phyloP scores from a whole-genome alignment of 2,113 vertebrate species.

The Lepus americanus region DNA sequence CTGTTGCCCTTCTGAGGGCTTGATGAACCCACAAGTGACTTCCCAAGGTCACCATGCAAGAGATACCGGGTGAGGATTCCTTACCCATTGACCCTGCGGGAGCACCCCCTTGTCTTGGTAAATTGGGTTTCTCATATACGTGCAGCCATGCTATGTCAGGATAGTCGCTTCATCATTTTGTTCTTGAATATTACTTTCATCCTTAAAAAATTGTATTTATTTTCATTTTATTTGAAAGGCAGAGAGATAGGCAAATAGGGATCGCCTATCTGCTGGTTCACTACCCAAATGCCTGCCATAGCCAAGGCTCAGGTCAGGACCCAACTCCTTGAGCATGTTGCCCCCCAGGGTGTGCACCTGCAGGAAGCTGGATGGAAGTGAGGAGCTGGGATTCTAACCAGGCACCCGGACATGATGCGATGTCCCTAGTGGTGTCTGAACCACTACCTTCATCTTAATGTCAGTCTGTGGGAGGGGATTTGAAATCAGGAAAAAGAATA shows the following conservation, averaged over 20 bases:
- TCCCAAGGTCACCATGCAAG: not conserved
- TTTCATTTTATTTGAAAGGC: too few species aligned
- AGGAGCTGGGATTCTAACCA: too few species aligned
- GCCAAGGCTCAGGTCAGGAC: too few species aligned
- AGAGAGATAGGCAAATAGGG: too few species aligned
- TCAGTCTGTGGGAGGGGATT: not conserved
- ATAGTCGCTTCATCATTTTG: not conserved
- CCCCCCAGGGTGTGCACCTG: too few species aligned
- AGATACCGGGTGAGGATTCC: not conserved
- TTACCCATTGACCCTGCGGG: fast-evolving
- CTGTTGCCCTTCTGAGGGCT: not conserved
- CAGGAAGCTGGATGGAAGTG: too few species aligned
- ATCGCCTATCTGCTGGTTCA: too few species aligned
- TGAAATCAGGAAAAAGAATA: not conserved
- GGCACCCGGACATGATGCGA: too few species aligned
- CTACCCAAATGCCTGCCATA: too few species aligned
- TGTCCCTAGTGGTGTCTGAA: too few species aligned
- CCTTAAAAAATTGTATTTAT: too few species aligned
- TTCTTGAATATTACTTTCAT: not conserved
- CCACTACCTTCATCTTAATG: not conserved
- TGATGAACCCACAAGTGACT: not conserved
- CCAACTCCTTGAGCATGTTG: too few species aligned
- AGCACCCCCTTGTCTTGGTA: not conserved
- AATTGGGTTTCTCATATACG: not conserved
- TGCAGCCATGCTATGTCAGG: not conserved